Conservation (phyloP, 2,888 invertebrate genomes). For the Muscina levida region DNA sequence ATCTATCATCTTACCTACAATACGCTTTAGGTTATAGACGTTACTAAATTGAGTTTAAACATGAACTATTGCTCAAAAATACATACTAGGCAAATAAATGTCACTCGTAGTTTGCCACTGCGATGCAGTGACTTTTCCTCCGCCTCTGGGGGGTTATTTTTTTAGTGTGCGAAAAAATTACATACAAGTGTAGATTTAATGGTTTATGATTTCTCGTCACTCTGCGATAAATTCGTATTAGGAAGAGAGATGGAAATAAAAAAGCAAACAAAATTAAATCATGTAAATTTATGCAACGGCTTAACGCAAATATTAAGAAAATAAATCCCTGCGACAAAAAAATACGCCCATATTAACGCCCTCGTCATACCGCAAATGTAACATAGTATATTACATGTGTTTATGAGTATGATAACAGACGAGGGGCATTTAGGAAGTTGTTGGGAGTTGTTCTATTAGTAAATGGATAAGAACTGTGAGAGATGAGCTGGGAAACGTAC, state of each 20-base stretch:
- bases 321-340: slow-evolving; percentile 49
- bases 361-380: not conserved
- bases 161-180: slow-evolving; percentile 22
- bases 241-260: slow-evolving; percentile 14
- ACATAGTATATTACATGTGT: slow-evolving; percentile 8
- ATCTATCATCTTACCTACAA: not conserved
- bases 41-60: slow-evolving; percentile 45
- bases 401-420: not conserved
- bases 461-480: too few species aligned
- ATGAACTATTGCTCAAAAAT: not conserved
- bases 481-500: too few species aligned
- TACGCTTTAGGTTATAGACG: slow-evolving; percentile 58
- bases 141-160: not conserved
- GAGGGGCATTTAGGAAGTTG: too few species aligned
- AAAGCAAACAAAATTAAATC: slow-evolving; percentile 54
- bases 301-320: slow-evolving; percentile 65
- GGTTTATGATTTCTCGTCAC: slow-evolving; percentile 56
- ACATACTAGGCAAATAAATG: too few species aligned
- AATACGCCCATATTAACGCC: slow-evolving; percentile 46
- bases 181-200: slow-evolving; percentile 29
- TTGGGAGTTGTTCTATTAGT: too few species aligned
- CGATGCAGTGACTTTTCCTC: too few species aligned
- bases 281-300: slow-evolving; percentile 67
- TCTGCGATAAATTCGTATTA: slow-evolving; percentile 63
- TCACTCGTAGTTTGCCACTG: too few species aligned